Conservation (phyloP, 2,888 invertebrate genomes). For the Scrobipalpa atriplicella region DNA sequence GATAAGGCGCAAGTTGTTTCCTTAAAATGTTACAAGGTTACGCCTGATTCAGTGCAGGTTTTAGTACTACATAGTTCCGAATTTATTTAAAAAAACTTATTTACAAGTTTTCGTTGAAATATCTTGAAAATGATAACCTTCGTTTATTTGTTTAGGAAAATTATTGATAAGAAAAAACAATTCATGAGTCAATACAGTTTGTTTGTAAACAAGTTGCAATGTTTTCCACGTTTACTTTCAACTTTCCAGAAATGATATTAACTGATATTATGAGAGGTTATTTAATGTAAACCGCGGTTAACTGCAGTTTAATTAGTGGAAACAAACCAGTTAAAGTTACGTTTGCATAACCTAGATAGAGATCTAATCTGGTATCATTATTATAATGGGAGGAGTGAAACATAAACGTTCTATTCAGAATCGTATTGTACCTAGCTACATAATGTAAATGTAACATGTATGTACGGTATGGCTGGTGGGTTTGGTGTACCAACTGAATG, state of each 20-base stretch:
- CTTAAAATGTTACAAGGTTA: constrained; percentile 23
- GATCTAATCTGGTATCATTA: constrained; percentile 12
- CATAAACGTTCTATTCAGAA: constrained; percentile 9
- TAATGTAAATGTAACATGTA: not conserved
- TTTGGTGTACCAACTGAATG: constrained; percentile 30
- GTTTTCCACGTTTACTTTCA: not conserved
- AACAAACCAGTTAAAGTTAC: constrained; percentile 9
- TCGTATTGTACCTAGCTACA: constrained; percentile 1
- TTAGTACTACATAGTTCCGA: not conserved
- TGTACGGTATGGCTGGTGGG: constrained; percentile 5
- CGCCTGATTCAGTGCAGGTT: constrained; percentile 6
- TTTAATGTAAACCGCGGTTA: not conserved
- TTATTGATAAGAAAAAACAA: not conserved
- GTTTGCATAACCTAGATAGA: constrained; percentile 17
- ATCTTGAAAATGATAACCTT: not conserved
- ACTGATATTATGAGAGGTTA: not conserved
- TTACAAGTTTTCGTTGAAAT: not conserved
- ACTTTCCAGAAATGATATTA: constrained; percentile 9
- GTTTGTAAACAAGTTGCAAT: constrained; percentile 19
- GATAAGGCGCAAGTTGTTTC: constrained; percentile 21
- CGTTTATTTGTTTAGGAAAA: not conserved
- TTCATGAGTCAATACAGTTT: not conserved
- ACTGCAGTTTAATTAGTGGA: constrained; percentile 12
- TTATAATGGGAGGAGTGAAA: constrained; percentile 2
- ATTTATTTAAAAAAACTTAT: not conserved